These are phyloP conservation scores for Leiothrix lutea DNA, from an alignment of 2,113 vertebrate species.

Conservation along the genomic window DNA sequence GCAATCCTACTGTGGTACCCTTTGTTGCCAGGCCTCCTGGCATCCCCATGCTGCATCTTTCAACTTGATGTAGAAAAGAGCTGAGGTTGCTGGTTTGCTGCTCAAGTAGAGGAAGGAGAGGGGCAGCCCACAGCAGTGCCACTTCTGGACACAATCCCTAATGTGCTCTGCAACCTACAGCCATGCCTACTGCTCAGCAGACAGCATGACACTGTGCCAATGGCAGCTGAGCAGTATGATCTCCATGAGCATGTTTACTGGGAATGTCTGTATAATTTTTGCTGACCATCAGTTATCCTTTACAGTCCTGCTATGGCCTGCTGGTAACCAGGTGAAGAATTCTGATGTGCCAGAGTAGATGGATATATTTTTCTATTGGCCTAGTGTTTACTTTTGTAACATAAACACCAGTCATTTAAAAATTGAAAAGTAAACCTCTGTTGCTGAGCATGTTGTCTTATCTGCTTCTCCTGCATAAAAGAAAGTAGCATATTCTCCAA, in stretches of 20 bases:
- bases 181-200: background rate
- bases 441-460: background rate
- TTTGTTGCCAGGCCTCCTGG: background rate
- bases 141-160: background rate
- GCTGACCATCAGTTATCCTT: background rate
- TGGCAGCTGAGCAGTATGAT: background rate
- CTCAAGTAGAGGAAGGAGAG: background rate
- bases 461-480: background rate
- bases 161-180: background rate
- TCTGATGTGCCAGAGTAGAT: background rate
- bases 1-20: background rate
- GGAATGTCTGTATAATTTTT: background rate
- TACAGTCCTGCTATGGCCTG: background rate
- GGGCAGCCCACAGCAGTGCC: background rate
- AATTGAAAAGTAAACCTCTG: background rate
- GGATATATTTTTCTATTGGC: background rate
- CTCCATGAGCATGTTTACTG: background rate
- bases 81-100: background rate
- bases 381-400: background rate
- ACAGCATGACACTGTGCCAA: background rate
- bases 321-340: background rate
- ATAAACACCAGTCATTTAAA: background rate
- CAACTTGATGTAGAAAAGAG: background rate
- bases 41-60: background rate
- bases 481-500: background rate